Evolutionary conservation across 2,888 invertebrate genomes (phyloP).

Genomic region (Endomychus coccineus): DNA sequence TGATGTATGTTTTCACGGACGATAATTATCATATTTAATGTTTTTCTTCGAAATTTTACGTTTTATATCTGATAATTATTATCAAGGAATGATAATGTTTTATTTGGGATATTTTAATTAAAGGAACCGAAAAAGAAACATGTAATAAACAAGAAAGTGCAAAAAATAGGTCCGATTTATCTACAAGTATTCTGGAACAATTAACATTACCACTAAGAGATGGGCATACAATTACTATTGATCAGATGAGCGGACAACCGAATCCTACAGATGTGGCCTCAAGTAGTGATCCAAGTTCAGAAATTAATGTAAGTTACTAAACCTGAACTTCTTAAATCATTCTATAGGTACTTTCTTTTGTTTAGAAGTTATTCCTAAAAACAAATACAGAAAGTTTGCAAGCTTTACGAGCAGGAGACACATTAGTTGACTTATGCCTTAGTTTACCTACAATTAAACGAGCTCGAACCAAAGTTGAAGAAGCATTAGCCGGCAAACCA

Average conservation of each 20-base stretch:
- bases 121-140: slow-evolving; percentile 47
- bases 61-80: too few species aligned
- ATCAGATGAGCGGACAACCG: slow-evolving; percentile 42
- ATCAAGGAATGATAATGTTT: slow-evolving; percentile 4
- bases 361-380: slow-evolving; percentile 67
- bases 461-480: slow-evolving; percentile 55
- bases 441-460: slow-evolving; percentile 62
- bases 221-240: slow-evolving; percentile 39
- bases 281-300: slow-evolving; percentile 41
- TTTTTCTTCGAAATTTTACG: too few species aligned
- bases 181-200: slow-evolving; percentile 65
- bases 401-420: slow-evolving; percentile 73
- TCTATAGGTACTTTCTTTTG: slow-evolving; percentile 17
- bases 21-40: too few species aligned
- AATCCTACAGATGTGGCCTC: slow-evolving; percentile 44
- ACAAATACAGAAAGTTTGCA: slow-evolving; percentile 74
- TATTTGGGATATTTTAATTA: slow-evolving; percentile 10
- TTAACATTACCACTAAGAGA: slow-evolving; percentile 61
- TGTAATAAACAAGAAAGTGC: slow-evolving; percentile 50
- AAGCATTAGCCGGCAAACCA: slow-evolving; percentile 58
- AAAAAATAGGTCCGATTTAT: slow-evolving; percentile 61
- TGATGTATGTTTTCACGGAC: too few species aligned
- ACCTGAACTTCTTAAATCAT: background rate
- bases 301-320: slow-evolving; percentile 42
- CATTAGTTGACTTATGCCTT: slow-evolving; percentile 73